Percentiles rank a stretch among this genome's conserved stretches.
phyloP scores from a whole-genome alignment of 2,113 vertebrate genomes.

The Forbesichthys papilliferus region DNA sequence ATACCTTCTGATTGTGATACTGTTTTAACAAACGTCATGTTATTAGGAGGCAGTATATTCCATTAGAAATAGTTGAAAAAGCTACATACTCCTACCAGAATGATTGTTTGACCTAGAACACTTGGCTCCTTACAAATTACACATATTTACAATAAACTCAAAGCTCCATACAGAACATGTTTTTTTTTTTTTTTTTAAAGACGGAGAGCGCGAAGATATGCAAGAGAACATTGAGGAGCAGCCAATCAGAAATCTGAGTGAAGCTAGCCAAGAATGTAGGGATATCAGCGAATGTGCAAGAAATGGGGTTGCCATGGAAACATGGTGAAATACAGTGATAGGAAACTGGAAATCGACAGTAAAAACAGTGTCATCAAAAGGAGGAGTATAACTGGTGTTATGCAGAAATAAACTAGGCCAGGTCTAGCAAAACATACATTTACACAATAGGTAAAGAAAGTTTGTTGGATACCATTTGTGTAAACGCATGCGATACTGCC shows the following conservation, averaged over 20 bases:
- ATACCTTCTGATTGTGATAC: no score
- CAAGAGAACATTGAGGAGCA: constrained; percentile 25
- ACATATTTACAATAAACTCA: no score
- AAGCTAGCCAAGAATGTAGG: constrained; percentile 32
- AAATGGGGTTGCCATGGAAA: constrained; percentile 61
- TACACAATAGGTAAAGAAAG: constrained; percentile 5
- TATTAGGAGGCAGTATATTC: no score
- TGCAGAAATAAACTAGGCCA: no score
- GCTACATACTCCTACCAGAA: no score
- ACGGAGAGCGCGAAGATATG: constrained; percentile 1
- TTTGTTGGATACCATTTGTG: constrained; percentile 2
- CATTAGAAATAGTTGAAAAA: no score
- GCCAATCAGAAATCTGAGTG: constrained; percentile 25
- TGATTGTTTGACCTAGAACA: no score
- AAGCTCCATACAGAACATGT: constrained; percentile 12
- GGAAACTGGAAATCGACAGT: constrained; percentile 46
- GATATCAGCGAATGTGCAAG: constrained; percentile 38
- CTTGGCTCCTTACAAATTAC: no score
- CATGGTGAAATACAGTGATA: constrained; percentile 48
- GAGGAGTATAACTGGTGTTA: no score
- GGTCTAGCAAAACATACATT: no score
- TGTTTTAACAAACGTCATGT: no score
- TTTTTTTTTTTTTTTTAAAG: constrained; percentile 25
- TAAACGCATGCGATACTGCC: not conserved
- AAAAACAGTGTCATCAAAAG: constrained; percentile 3